phyloP scores from a whole-genome alignment of 2,113 vertebrate genomes.

The Chunga burmeisteri region DNA sequence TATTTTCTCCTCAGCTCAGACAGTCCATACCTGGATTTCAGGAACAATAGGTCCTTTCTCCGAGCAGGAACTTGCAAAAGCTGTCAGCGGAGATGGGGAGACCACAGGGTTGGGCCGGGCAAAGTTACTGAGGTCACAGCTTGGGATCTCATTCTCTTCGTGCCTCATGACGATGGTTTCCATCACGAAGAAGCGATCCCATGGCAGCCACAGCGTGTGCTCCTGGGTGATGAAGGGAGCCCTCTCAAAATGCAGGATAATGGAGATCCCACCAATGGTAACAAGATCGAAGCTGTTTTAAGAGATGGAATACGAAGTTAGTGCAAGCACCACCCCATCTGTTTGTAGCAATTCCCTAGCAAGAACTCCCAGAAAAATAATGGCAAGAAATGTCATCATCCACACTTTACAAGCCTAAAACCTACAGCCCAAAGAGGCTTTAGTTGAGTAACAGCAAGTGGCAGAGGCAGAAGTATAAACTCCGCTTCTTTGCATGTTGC shows the following conservation, averaged over 20 bases:
- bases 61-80: slow-evolving; percentile 88
- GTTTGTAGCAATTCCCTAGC: background rate
- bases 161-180: slow-evolving; percentile 98
- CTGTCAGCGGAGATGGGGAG: slow-evolving; percentile 88
- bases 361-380: background rate
- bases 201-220: slow-evolving; percentile 94
- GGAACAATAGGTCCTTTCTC: slow-evolving; percentile 90
- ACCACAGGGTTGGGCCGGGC: slow-evolving; percentile 90
- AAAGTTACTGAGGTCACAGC: slow-evolving; percentile 97
- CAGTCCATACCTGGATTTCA: slow-evolving; percentile 88
- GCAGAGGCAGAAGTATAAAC: background rate
- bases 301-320: background rate
- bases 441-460: background rate
- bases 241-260: slow-evolving; percentile 90
- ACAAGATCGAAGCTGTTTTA: slow-evolving; percentile 91
- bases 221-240: slow-evolving; percentile 98
- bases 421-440: background rate
- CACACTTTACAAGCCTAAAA: background rate
- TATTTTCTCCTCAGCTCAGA: background rate
- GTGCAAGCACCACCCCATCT: background rate
- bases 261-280: slow-evolving; percentile 90
- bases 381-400: background rate
- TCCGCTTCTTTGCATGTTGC: background rate
- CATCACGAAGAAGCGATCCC: slow-evolving; percentile 99
- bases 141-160: slow-evolving; percentile 97